phyloP scores from a whole-genome alignment of 2,113 vertebrate species.

The Saccopteryx bilineata region DNA sequence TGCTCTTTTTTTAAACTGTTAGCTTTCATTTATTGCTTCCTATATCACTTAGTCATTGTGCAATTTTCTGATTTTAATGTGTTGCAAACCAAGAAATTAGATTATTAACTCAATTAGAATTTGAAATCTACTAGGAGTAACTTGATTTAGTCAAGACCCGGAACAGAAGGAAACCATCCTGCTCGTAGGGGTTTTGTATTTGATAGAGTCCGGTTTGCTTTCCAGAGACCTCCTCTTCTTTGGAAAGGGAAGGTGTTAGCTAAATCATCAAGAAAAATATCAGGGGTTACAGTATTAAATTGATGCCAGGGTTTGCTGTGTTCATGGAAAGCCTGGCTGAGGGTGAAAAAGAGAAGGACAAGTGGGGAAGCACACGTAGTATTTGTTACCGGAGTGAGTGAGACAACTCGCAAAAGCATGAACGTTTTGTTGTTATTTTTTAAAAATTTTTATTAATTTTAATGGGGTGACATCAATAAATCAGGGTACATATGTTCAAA shows the following conservation, averaged over 20 bases:
- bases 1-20: background rate
- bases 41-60: background rate
- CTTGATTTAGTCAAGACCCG: background rate
- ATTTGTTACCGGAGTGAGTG: background rate
- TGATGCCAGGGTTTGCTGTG: background rate
- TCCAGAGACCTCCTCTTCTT: background rate
- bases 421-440: no score
- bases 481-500: no score
- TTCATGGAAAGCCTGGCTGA: background rate
- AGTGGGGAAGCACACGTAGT: background rate
- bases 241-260: slow-evolving; percentile 42
- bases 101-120: slow-evolving; percentile 15
- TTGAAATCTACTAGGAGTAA: background rate
- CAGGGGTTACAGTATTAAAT: background rate
- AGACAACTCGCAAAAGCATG: background rate
- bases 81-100: background rate
- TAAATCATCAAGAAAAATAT: background rate
- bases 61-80: slow-evolving; percentile 61
- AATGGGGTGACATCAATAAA: no score
- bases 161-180: background rate
- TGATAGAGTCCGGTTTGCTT: slow-evolving; percentile 3
- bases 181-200: background rate
- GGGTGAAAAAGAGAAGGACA: background rate
- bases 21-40: background rate
- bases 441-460: no score